Evolutionary conservation across 2,888 invertebrate genomes (phyloP).

Genomic region (Cephus pygmeus): DNA sequence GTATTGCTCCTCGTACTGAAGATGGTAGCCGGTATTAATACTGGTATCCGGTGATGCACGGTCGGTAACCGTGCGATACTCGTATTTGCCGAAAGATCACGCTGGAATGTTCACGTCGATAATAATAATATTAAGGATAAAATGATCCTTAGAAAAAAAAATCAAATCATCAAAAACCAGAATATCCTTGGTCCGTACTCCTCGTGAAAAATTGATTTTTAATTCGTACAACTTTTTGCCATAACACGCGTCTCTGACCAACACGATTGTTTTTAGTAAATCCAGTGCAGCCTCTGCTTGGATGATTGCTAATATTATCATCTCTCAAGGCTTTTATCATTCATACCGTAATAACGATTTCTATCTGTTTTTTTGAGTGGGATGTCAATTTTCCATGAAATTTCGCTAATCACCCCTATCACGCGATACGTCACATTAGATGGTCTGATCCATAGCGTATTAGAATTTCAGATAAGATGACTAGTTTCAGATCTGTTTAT

Average conservation of each 20-base stretch:
- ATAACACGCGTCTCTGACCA: neutral
- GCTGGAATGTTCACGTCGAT: slow-evolving; percentile 18
- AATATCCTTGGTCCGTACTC: neutral
- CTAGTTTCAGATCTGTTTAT: too few relatives aligned
- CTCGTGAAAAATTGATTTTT: neutral
- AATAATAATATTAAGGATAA: neutral
- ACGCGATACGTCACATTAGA: neutral
- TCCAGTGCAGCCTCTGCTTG: neutral
- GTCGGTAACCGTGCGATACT: slow-evolving; percentile 38
- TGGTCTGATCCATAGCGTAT: neutral
- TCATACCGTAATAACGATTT: neutral
- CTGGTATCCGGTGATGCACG: slow-evolving; percentile 14
- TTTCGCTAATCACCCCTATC: neutral
- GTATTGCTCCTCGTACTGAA: neutral
- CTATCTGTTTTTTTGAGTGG: neutral
- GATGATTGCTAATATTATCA: neutral
- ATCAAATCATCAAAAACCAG: neutral
- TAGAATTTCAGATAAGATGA: neutral
- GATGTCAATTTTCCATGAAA: neutral
- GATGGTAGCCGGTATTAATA: neutral
- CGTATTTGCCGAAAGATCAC: slow-evolving; percentile 39
- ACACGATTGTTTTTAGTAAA: neutral
- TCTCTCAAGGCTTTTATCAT: neutral
- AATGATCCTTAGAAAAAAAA: neutral
- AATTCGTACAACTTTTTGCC: neutral